Evolutionary conservation across 2,888 invertebrate species (phyloP), one percentile per base, ranked within the genome.

Genomic region (Chrysopilus asiliformis): DNA sequence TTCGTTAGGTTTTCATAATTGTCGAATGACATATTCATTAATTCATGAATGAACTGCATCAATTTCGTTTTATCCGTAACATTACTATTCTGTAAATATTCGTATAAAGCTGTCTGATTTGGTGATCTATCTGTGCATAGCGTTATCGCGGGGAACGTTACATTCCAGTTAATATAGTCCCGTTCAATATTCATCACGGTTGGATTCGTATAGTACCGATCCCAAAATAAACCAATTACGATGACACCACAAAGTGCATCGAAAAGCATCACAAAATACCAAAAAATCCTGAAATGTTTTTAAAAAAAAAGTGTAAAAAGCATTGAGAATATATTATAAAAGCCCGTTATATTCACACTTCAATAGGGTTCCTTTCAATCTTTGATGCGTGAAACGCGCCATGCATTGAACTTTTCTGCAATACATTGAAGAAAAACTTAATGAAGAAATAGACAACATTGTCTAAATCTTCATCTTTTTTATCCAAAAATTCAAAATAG

Each of bases 121-220:
- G 45, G 17, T 31, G 42, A 42, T n/a, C 41, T 14, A 3, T 28
- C 37, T 16, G 37, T 24, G 24, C 47, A 47, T 10, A 47, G 15
- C 9, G 47, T 47, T 5, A 47, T 17, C 16, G 41, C 39, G 7
- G 47, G 47, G 38, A 45, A 47, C 13, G 45, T 45, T 14, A 41
- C 40, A 24, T 47, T 47, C 41, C 47, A 44, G 30, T 42, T 43
- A 29, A 41, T 38, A 22, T 45, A 47, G 30, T 47, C 44, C 2
- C 39, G 32, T 40, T 47, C 42, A 22, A 47, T 36, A 6, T 42
- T 34, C 9, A 44, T 36, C 8, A 45, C 43, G 8, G 42, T 43
- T 26, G 47, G 45, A 24, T 42, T 37, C 12, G 31, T 15, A 10
- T 41, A 36, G 35, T 43, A 43, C 25, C 45, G 31, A n/a, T 14